Evolutionary conservation across 2,797 vertebrate species (phyloP), one percentile per base, ranked within the genome.

Genomic region (Fistularia commersonii): DNA sequence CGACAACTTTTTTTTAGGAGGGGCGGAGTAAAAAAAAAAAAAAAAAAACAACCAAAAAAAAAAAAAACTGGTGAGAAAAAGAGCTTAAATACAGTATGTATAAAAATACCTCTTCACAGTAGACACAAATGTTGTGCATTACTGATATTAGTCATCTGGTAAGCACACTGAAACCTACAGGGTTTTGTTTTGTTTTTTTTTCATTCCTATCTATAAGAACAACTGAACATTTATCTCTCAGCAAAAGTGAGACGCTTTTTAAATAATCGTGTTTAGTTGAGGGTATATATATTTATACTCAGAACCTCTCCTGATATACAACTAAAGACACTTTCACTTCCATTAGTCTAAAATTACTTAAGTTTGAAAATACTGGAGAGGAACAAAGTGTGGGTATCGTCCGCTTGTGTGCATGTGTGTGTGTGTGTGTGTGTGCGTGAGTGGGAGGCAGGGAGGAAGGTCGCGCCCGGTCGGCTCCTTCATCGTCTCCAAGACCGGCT

Each of bases 401-500:
- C 53, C 46, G 50, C 37, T 4, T 23, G 23, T 23, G 4, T 23
- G 23, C 4, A 4, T 23, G 23, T 23, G 23, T 23, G 23, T 23
- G 23, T 23, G 23, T 23, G 23, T 23, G 23, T 23, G 23, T 23
- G 23, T 23, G 23, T 23, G 23, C 4, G 23, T 23, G 23, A 23
- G 40, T 35, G 8, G 45, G 41, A 60, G 1, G 32, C 36, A 48
- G 58, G 65, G 62, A 12, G 11, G 37, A 2, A 10, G 9, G 35
- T 36, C 6, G 23, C 8, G 11, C 40, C 8, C 64, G 49, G 3
- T 2, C 32, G 31, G 12, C 3, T 53, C 80, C 88, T 77, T 96
- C 92, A 98, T 93, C 95, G 95, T 82, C 97, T 91, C 97, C 97
- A 99, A 6, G 95, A 98, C 68, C 97, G 95, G 74, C 95, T 97